A percentile compares a stretch with the other conserved stretches of the same genome.
Evolutionary conservation across 2,888 invertebrate genomes (phyloP).

Genomic region (Papilio protenor): DNA sequence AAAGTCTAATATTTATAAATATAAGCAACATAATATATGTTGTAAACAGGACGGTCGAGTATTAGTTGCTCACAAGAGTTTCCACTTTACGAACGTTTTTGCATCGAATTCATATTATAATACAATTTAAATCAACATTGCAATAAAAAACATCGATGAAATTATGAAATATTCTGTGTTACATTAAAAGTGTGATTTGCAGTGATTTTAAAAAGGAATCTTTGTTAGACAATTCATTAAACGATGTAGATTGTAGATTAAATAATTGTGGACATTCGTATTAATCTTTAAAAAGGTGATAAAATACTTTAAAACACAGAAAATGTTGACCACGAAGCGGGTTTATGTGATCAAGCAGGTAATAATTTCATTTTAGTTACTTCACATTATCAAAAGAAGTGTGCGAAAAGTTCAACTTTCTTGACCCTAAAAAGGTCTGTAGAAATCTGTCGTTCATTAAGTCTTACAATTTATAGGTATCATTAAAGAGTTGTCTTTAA

Average conservation of each 20-base stretch:
- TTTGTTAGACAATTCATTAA: neutral
- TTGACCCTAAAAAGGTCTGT: neutral
- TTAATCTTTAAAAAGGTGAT: neutral
- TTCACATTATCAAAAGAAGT: neutral
- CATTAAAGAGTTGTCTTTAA: neutral
- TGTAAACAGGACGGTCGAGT: slow-evolving; percentile 4
- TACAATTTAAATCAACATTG: neutral
- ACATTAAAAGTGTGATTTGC: neutral
- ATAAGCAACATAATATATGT: neutral
- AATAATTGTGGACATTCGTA: neutral
- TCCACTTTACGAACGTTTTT: slow-evolving; percentile 4
- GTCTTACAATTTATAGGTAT: too few relatives aligned
- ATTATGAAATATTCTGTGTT: neutral
- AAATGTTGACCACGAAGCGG: slow-evolving; percentile 22
- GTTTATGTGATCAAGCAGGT: slow-evolving; percentile 32
- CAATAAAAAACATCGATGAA: neutral
- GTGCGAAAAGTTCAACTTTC: neutral
- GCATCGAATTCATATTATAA: neutral
- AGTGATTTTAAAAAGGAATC: neutral
- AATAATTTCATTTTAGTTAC: neutral
- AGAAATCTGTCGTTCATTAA: neutral
- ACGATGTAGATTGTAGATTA: neutral
- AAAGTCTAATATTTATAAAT: neutral
- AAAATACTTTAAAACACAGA: neutral
- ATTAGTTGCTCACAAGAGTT: slow-evolving; percentile 3